phyloP scores from a whole-genome alignment of 2,113 vertebrate species.

The Periophthalmus modestus region DNA sequence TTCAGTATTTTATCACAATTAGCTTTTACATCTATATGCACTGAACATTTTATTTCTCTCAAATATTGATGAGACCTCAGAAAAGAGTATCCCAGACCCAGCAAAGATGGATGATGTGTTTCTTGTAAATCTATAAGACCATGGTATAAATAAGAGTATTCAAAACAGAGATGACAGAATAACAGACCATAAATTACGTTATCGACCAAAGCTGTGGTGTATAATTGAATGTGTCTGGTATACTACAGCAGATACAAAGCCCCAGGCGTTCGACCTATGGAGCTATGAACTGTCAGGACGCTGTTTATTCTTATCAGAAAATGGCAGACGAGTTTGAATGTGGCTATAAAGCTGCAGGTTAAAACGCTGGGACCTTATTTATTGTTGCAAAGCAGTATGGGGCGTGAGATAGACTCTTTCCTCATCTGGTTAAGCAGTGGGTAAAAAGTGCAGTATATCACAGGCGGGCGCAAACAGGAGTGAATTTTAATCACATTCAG shows the following conservation, averaged over 20 bases:
- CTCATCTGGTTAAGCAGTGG: neutral
- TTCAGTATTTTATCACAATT: neutral
- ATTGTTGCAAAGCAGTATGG: neutral
- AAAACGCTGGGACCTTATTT: slow-evolving; percentile 6
- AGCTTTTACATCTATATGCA: neutral
- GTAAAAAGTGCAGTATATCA: neutral
- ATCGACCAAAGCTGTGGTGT: slow-evolving; percentile 1
- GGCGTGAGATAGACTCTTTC: neutral
- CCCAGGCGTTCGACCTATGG: neutral
- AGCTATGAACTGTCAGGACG: neutral
- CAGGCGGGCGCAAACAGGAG: neutral
- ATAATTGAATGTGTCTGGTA: slow-evolving; percentile 6
- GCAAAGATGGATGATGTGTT: slow-evolving; percentile 3
- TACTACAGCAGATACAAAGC: neutral
- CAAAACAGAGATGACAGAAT: slow-evolving; percentile 8
- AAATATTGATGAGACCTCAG: neutral
- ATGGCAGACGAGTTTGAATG: slow-evolving; percentile 7
- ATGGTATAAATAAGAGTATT: slow-evolving; percentile 3
- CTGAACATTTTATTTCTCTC: neutral
- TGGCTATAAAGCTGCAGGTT: slow-evolving; percentile 9
- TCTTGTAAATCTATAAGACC: neutral
- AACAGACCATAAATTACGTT: slow-evolving; percentile 13
- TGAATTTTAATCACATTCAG: neutral
- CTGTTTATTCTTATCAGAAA: slow-evolving; percentile 5
- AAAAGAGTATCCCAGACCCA: neutral